A percentile compares a stretch with the other conserved stretches of the same genome.
Evolutionary conservation across 2,888 invertebrate species (phyloP).

Genomic region (Cacoxenus indagator): DNA sequence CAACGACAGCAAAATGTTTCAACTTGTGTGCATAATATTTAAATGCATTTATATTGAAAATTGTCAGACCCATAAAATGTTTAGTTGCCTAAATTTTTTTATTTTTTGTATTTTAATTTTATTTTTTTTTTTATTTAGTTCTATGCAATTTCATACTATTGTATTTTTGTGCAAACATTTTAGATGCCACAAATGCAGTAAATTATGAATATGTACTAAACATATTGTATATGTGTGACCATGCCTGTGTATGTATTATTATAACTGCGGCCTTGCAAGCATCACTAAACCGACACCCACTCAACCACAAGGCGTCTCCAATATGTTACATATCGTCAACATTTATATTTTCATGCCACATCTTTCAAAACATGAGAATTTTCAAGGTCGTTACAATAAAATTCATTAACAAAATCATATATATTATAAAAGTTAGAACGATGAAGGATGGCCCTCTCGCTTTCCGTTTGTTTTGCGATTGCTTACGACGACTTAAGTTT

Average conservation of each 20-base stretch:
- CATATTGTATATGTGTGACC: slow-evolving; percentile 12
- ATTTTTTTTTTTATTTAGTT: not conserved
- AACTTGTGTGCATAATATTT: slow-evolving; percentile 2
- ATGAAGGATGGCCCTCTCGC: too few relatives aligned
- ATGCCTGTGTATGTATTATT: slow-evolving; percentile 22
- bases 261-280: slow-evolving; percentile 49
- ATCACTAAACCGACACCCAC: slow-evolving; percentile 56
- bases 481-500: too few relatives aligned
- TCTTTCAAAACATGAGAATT: slow-evolving; percentile 9
- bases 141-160: not conserved
- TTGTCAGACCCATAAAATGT: slow-evolving; percentile 2
- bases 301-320: slow-evolving; percentile 26
- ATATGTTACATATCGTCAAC: not conserved
- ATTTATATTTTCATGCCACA: not conserved
- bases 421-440: too few relatives aligned
- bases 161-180: slow-evolving; percentile 24
- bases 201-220: slow-evolving; percentile 30
- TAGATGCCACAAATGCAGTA: slow-evolving; percentile 44
- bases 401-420: slow-evolving; percentile 1
- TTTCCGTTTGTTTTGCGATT: too few relatives aligned
- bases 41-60: slow-evolving; percentile 4
- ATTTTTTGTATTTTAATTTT: not conserved
- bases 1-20: not conserved
- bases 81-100: not conserved
- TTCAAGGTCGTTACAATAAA: slow-evolving; percentile 22